Percentiles rank a stretch among this genome's conserved stretches.
These are phyloP conservation scores for Penaeus japonicus DNA, from an alignment of 1,140 invertebrate species.

Conservation along the genomic window DNA sequence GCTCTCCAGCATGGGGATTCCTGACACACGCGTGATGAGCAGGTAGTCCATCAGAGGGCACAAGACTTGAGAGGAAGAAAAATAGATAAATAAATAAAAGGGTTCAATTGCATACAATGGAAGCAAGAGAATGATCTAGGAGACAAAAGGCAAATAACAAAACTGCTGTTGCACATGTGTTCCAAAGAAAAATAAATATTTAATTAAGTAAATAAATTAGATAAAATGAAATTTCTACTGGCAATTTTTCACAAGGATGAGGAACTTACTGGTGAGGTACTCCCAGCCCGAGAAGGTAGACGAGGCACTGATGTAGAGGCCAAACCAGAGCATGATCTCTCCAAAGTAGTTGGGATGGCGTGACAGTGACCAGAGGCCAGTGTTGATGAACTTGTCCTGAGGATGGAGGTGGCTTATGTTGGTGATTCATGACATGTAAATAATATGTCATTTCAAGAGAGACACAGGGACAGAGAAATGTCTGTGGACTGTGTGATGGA, in stretches of 20 bases:
- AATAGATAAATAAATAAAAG: too few relatives aligned
- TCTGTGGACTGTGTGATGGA: too few relatives aligned
- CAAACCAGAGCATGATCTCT: conserved; percentile 93
- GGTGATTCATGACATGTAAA: background rate
- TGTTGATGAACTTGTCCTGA: conserved; percentile 62
- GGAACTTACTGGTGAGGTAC: conserved; percentile 63
- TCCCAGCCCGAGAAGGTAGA: conserved; percentile 83
- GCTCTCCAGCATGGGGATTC: conserved; percentile 84
- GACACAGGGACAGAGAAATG: too few relatives aligned
- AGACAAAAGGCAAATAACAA: background rate
- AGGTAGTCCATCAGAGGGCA: conserved; percentile 88
- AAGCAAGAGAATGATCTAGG: background rate
- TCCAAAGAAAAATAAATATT: background rate
- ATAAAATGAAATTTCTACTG: too few relatives aligned
- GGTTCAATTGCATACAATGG: background rate
- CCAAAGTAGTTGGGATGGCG: conserved; percentile 96
- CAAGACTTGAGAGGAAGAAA: conserved; percentile 70
- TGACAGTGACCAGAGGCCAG: conserved; percentile 87
- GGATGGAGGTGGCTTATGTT: background rate
- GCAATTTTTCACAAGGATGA: background rate
- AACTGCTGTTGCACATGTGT: background rate
- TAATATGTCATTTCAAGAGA: background rate
- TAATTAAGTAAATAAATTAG: background rate
- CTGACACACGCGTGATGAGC: conserved; percentile 88
- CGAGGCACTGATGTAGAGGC: conserved; percentile 87